These are phyloP conservation scores for Apotomis betuletana DNA, from an alignment of 2,888 invertebrate species.

Conservation along the genomic window DNA sequence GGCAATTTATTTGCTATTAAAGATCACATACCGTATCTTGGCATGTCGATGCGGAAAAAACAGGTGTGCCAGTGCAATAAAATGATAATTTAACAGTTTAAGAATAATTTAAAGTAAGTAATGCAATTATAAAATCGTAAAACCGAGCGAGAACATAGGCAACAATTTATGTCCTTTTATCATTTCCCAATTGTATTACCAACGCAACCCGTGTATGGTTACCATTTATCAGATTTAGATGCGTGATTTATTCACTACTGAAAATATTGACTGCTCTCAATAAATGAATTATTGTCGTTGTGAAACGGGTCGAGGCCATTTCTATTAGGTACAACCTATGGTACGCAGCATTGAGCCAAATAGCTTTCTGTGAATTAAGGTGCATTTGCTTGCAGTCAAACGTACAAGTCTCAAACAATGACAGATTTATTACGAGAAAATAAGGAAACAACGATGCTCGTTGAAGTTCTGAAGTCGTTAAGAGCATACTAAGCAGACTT, in stretches of 20 bases:
- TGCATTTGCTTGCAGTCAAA: conserved; percentile 21
- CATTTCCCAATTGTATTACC: background rate
- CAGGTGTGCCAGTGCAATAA: conserved; percentile 8
- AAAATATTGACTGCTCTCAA: conserved; percentile 60
- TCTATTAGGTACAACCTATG: conserved; percentile 50
- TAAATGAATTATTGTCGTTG: conserved; percentile 64
- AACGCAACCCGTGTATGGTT: background rate
- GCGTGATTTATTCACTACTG: conserved; percentile 42
- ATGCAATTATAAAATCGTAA: background rate
- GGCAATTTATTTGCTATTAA: conserved; percentile 8
- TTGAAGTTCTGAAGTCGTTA: background rate
- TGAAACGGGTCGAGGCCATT: conserved; percentile 73
- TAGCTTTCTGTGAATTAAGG: conserved; percentile 12
- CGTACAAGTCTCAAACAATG: conserved; percentile 21
- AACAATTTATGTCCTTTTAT: background rate
- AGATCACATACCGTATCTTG: conserved; percentile 9
- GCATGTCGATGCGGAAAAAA: conserved; percentile 12
- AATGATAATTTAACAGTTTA: background rate
- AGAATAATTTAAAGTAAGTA: background rate
- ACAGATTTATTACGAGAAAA: conserved; percentile 20
- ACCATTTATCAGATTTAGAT: background rate
- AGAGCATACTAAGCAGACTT: conserved; percentile 13
- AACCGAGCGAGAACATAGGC: background rate
- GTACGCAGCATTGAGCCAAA: conserved; percentile 29
- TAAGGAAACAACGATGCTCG: background rate